Conservation (phyloP, 2,797 vertebrate genomes). For the Gadopsis marmoratus region DNA sequence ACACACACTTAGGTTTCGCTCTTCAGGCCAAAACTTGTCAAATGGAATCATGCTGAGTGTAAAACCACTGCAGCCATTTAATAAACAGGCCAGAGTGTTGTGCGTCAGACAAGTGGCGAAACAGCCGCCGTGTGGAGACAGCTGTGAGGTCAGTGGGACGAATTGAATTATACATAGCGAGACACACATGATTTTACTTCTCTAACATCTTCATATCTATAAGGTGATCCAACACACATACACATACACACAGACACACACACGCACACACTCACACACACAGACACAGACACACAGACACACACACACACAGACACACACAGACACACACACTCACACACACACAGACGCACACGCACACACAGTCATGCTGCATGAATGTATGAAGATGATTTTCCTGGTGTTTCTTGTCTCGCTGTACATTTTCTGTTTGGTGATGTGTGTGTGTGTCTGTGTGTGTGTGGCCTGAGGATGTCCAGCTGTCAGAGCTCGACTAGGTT, state of each 20-base stretch:
- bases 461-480: conserved; percentile 50
- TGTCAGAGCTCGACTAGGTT: conserved; percentile 56
- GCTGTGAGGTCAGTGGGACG: background rate
- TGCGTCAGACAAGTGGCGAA: too few relatives aligned
- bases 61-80: background rate
- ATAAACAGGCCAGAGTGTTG: too few relatives aligned
- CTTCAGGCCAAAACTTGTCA: background rate
- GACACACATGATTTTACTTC: background rate
- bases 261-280: background rate
- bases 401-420: background rate
- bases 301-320: too few relatives aligned
- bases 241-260: too few relatives aligned
- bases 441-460: conserved; percentile 17
- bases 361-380: background rate
- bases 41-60: background rate
- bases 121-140: background rate
- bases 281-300: too few relatives aligned
- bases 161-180: background rate
- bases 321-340: too few relatives aligned
- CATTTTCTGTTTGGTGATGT: conserved; percentile 16
- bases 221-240: background rate
- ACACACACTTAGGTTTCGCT: background rate
- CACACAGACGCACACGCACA: too few relatives aligned
- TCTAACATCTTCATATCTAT: background rate
- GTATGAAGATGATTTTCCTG: background rate